A percentile compares a stretch with the other conserved stretches of the same genome.
These are phyloP conservation scores for Gordius sp. DNA, from an alignment of 2,888 invertebrate genomes.

Conservation along the genomic window DNA sequence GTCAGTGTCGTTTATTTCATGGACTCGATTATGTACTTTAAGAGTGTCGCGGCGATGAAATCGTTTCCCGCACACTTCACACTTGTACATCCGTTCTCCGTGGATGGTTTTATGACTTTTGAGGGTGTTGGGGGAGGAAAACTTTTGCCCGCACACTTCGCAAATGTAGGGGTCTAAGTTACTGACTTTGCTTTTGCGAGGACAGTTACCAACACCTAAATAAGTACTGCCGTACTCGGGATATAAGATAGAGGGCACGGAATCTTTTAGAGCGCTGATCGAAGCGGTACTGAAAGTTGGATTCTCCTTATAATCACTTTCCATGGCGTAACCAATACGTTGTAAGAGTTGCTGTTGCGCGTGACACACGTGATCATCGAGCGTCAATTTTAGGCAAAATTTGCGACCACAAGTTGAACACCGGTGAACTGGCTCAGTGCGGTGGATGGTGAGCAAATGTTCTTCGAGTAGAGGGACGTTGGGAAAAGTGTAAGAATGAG, in stretches of 20 bases:
- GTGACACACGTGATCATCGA: neutral
- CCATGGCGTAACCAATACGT: no score
- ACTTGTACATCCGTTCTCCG: slow-evolving; percentile 3
- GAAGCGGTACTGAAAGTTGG: no score
- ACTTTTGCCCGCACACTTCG: neutral
- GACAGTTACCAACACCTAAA: no score
- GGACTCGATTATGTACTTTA: neutral
- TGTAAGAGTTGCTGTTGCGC: no score
- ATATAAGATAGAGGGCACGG: no score
- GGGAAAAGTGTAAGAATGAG: no score
- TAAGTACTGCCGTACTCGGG: no score
- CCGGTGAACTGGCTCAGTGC: neutral
- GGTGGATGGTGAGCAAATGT: neutral
- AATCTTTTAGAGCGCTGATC: no score
- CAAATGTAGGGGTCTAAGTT: slow-evolving; percentile 6
- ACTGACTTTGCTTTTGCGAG: no score
- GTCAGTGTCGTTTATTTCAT: neutral
- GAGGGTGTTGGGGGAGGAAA: neutral
- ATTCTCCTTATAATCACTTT: no score
- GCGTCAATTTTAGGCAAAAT: neutral
- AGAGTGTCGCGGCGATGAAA: slow-evolving; percentile 9
- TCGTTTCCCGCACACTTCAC: neutral
- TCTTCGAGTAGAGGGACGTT: neutral
- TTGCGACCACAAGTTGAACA: neutral
- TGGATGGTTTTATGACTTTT: neutral